Evolutionary conservation across 1,140 invertebrate genomes (phyloP).

Genomic region (Geopemphigus sp.): DNA sequence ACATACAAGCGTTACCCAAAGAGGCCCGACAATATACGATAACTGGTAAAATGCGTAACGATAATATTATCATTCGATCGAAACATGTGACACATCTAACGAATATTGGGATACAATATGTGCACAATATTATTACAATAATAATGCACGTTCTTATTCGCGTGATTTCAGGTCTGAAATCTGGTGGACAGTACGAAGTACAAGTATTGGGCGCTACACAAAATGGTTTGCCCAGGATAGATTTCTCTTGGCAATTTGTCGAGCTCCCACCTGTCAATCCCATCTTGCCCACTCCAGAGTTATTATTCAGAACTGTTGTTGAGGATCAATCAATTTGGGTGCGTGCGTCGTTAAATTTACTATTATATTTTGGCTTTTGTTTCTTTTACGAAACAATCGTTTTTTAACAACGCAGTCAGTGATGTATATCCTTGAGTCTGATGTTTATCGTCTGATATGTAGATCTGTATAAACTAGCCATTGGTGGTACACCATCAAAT

Average conservation of each 20-base stretch:
- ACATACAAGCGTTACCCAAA: conserved; percentile 57
- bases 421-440: too few species aligned
- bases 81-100: not conserved
- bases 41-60: conserved; percentile 56
- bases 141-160: too few species aligned
- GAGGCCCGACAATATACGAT: conserved; percentile 58
- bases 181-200: conserved; percentile 62
- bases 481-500: too few species aligned
- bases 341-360: too few species aligned
- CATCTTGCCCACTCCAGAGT: not conserved
- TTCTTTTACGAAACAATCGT: too few species aligned
- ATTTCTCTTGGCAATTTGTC: conserved; percentile 37
- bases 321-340: conserved; percentile 11
- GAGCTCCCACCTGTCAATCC: not conserved
- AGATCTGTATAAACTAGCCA: too few species aligned
- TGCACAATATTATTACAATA: too few species aligned
- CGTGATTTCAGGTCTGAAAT: conserved; percentile 61
- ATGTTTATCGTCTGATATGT: too few species aligned
- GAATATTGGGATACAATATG: too few species aligned
- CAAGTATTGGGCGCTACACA: conserved; percentile 61
- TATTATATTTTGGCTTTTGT: too few species aligned
- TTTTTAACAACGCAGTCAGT: too few species aligned
- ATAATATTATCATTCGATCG: too few species aligned
- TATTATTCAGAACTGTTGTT: not conserved
- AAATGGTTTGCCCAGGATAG: conserved; percentile 58